Evolutionary conservation across 2,797 vertebrate species (phyloP), one percentile per base, ranked within the genome.

Genomic region (Peromyscus eremicus): DNA sequence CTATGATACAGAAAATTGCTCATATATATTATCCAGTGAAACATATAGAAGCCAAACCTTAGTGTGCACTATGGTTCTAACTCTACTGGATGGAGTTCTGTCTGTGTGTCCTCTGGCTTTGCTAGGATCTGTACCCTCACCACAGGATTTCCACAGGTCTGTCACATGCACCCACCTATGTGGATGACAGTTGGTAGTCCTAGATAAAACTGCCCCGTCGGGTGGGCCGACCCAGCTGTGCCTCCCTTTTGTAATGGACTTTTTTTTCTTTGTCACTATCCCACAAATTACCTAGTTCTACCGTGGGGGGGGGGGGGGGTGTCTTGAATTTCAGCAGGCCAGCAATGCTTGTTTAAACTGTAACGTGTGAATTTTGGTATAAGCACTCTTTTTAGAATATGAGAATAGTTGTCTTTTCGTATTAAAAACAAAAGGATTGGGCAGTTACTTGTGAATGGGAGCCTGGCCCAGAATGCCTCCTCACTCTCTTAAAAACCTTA

Each of bases 321-420:
- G 40, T 66, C 37, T 87, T 95, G 32, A 87, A 93, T 94, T 81
- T 76, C 94, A 93, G 55, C 23, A 40, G 37, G 64, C 29, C 79
- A 92, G 60, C 0, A 5, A n/a, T 86, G 89, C 29, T 92, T 64
- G 77, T 37, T 95, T 87, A 86, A 76, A 60, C 37, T 40, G 14
- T 0, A 49, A 73, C 64, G 66, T 83, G 25, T 81, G 94, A 75
- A 92, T 92, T 91, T 81, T 73, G 75, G 57, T 40, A 94, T 11
- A 94, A 89, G 92, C 8, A 79, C 25, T 85, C 83, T 21, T 93
- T 92, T 79, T 49, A 80, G 92, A 94, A 91, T 75, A 89, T 0
- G 88, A 60, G 14, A 73, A 92, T n/a, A 75, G 55, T 34, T 93
- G 88, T 73, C 76, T 88, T 95, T 90, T 81, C 32, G 76, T 87